Evolutionary conservation across 2,888 invertebrate species (phyloP).

Genomic region (Salticus scenicus): DNA sequence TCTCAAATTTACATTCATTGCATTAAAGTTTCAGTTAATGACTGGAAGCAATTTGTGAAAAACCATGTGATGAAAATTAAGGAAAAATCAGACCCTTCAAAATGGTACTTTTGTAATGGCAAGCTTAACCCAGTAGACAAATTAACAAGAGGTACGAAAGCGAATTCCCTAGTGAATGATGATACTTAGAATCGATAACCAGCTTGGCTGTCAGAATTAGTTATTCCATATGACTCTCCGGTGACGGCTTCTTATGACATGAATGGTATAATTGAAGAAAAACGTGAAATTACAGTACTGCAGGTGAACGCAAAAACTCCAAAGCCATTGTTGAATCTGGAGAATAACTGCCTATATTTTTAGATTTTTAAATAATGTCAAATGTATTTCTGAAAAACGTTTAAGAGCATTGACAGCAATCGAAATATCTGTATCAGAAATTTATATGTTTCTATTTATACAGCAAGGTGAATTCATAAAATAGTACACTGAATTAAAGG

Average conservation of each 20-base stretch:
- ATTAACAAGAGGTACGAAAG: not conserved
- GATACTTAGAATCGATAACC: not conserved
- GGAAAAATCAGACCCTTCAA: not conserved
- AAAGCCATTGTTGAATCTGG: not conserved
- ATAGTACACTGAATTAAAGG: not conserved
- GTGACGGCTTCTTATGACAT: not conserved
- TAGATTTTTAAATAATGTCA: too few relatives aligned
- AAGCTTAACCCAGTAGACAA: not conserved
- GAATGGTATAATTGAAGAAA: not conserved
- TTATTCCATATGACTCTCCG: not conserved
- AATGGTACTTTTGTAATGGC: not conserved
- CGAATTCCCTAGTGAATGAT: not conserved
- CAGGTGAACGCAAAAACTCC: not conserved
- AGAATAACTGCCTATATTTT: too few relatives aligned
- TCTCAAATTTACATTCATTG: not conserved
- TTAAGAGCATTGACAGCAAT: not conserved
- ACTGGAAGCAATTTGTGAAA: constrained; percentile 16
- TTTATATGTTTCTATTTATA: not conserved
- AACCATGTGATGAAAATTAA: constrained; percentile 12
- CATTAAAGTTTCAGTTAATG: constrained; percentile 8
- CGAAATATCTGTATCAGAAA: not conserved
- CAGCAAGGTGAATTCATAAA: not conserved
- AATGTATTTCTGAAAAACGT: too few relatives aligned
- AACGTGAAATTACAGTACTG: not conserved
- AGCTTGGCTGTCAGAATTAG: not conserved